Percentiles rank a stretch among this genome's conserved stretches.
Evolutionary conservation across 2,888 invertebrate species (phyloP).

Genomic region (Clitarchus hookeri): DNA sequence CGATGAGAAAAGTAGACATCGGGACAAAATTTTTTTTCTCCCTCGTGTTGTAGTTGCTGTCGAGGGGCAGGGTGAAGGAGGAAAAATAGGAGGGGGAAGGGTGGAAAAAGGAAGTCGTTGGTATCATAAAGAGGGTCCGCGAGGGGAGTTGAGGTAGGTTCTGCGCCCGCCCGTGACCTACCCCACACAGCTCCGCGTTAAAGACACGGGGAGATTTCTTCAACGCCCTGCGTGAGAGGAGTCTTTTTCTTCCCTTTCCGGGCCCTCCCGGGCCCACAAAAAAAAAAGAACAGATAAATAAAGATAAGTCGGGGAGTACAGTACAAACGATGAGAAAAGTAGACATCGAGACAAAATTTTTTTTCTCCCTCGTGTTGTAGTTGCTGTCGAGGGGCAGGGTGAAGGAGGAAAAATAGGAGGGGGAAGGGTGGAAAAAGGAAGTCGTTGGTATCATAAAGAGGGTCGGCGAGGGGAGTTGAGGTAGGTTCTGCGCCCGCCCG

Average conservation of each 20-base stretch:
- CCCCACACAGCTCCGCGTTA: not conserved
- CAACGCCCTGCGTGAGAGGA: too few species aligned
- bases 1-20: constrained; percentile 14
- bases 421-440: not conserved
- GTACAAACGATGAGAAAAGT: constrained; percentile 14
- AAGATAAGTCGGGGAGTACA: not conserved
- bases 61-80: not conserved
- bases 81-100: not conserved
- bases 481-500: not conserved
- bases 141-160: constrained; percentile 4
- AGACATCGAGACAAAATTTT: not conserved
- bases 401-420: not conserved
- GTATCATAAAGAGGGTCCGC: constrained; percentile 10
- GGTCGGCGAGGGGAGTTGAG: not conserved
- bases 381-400: not conserved
- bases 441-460: constrained; percentile 6
- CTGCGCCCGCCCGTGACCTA: not conserved
- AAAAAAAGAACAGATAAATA: constrained; percentile 10
- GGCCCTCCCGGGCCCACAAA: not conserved
- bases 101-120: not conserved
- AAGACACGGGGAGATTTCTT: not conserved
- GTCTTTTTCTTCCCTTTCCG: not conserved
- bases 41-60: not conserved
- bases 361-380: not conserved
- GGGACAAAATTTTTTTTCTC: not conserved